Conservation (phyloP, 2,113 vertebrate genomes). For the Lota lota region DNA sequence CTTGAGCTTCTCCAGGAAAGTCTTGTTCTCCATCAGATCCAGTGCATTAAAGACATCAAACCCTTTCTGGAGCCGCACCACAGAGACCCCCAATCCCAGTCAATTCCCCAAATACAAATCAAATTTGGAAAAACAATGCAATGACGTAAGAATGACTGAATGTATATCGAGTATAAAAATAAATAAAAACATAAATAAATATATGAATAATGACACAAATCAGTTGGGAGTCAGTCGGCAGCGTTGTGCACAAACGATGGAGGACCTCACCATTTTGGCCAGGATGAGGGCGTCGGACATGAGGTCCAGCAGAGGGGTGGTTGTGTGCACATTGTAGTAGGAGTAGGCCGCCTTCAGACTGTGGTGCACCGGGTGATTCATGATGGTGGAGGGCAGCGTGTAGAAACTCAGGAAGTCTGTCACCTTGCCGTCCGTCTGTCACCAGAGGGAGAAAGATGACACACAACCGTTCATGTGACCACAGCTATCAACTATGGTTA, state of each 20-base stretch:
- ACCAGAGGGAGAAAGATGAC: constrained; percentile 4
- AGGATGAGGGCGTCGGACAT: constrained; percentile 96
- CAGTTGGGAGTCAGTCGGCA: not conserved
- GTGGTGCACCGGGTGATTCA: constrained; percentile 96
- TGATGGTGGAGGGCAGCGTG: constrained; percentile 96
- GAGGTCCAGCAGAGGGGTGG: constrained; percentile 89
- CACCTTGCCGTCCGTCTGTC: constrained; percentile 84
- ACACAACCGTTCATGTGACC: too few species aligned
- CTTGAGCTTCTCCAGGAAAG: constrained; percentile 98
- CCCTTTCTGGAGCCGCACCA: constrained; percentile 80
- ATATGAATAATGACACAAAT: not conserved
- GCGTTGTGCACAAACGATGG: too few species aligned
- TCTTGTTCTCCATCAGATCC: constrained; percentile 99
- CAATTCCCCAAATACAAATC: too few species aligned
- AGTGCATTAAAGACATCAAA: constrained; percentile 99
- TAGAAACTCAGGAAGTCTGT: constrained; percentile 98
- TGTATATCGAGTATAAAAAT: too few species aligned
- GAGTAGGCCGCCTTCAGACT: constrained; percentile 98
- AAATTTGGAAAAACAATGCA: too few species aligned
- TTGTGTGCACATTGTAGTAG: constrained; percentile 98
- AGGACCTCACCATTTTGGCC: constrained; percentile 86
- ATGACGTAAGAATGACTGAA: too few species aligned
- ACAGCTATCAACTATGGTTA: too few species aligned
- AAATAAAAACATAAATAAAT: too few species aligned
- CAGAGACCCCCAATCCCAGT: not conserved